Evolutionary conservation across 2,113 vertebrate genomes (phyloP).

Genomic region (Siniperca knerii): DNA sequence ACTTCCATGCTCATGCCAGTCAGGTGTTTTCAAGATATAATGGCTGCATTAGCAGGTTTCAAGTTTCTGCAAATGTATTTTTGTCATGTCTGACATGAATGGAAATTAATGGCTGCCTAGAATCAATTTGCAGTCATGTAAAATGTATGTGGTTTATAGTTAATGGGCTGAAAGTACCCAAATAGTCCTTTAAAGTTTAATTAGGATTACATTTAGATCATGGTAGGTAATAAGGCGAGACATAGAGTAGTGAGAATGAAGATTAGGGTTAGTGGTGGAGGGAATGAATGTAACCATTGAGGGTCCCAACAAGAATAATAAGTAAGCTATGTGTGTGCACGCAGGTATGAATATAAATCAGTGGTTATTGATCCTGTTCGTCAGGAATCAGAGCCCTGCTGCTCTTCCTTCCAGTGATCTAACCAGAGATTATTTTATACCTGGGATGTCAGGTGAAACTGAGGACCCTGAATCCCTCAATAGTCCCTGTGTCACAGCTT

Average conservation of each 20-base stretch:
- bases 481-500: background rate
- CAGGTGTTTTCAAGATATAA: background rate
- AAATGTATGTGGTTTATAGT: constrained; percentile 13
- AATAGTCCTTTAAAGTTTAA: constrained; percentile 30
- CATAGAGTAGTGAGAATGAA: constrained; percentile 21
- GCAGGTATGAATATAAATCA: constrained; percentile 50
- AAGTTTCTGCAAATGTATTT: background rate
- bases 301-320: background rate
- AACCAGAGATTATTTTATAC: constrained; percentile 51
- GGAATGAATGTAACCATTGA: constrained; percentile 38
- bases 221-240: constrained; percentile 10
- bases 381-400: constrained; percentile 26
- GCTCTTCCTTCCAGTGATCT: constrained; percentile 41
- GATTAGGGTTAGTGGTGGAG: constrained; percentile 25
- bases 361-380: constrained; percentile 39
- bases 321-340: background rate
- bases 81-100: background rate
- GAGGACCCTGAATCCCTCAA: background rate
- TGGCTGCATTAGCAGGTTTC: background rate
- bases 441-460: constrained; percentile 24
- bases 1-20: background rate
- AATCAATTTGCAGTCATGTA: background rate
- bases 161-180: constrained; percentile 4
- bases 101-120: background rate
- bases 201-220: constrained; percentile 46